Percentiles rank a stretch among this genome's conserved stretches.
Conservation (phyloP, 1,140 invertebrate genomes). For the Arion vulgaris region DNA sequence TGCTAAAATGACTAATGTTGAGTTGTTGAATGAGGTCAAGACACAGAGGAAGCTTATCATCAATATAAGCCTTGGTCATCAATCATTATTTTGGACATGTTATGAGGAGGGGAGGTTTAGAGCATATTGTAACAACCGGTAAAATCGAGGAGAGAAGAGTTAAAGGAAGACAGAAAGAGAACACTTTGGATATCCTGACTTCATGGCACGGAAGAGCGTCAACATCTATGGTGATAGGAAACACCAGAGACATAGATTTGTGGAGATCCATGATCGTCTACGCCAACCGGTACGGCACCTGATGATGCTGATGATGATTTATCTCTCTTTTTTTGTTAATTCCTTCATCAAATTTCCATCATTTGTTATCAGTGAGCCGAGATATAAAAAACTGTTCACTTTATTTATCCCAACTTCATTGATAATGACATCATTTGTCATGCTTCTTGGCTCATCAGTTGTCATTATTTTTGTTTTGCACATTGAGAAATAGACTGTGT, state of each 20-base stretch:
- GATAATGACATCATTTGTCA: too few species aligned
- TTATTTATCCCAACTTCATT: too few species aligned
- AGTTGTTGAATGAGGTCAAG: too few species aligned
- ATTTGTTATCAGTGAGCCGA: too few species aligned
- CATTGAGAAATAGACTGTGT: too few species aligned
- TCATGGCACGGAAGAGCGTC: not conserved
- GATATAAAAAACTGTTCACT: too few species aligned
- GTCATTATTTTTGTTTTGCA: too few species aligned
- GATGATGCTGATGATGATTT: too few species aligned
- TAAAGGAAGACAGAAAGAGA: not conserved
- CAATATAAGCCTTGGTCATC: too few species aligned
- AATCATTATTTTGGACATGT: not conserved
- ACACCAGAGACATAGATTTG: not conserved
- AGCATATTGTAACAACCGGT: not conserved
- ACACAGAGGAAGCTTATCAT: not conserved
- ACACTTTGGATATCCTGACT: not conserved
- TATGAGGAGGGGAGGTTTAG: not conserved
- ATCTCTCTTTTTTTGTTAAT: too few species aligned
- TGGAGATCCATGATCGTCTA: not conserved
- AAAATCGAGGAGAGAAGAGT: not conserved
- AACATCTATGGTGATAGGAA: not conserved
- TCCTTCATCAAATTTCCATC: too few species aligned
- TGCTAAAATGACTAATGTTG: not conserved
- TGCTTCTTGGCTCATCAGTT: too few species aligned
- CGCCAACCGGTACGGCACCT: not conserved